Conservation (phyloP, 2,888 invertebrate species). For the Argyresthia goedartella region DNA sequence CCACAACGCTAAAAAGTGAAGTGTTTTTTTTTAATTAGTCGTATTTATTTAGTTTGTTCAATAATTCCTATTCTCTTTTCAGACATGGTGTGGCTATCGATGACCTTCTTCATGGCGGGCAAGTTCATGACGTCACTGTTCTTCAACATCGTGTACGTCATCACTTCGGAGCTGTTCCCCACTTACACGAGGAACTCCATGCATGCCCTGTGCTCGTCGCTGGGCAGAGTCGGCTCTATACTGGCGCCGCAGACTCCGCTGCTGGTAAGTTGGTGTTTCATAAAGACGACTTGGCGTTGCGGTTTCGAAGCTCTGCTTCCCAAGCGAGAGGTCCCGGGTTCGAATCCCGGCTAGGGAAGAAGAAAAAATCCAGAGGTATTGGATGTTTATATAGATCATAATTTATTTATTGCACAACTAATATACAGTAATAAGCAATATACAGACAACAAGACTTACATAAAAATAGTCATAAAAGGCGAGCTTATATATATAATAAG, state of each 20-base stretch:
- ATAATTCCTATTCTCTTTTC: conserved; percentile 10
- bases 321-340: too few relatives aligned
- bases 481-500: not conserved
- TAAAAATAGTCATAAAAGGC: not conserved
- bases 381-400: too few relatives aligned
- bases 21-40: too few relatives aligned
- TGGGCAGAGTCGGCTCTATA: conserved; percentile 6
- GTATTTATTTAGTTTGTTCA: not conserved
- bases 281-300: not conserved
- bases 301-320: not conserved
- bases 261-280: conserved; percentile 1
- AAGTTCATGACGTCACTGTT: conserved; percentile 62
- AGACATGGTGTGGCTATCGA: conserved; percentile 19
- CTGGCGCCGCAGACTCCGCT: conserved; percentile 8
- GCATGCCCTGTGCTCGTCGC: conserved; percentile 36
- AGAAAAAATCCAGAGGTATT: too few relatives aligned
- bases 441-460: too few relatives aligned
- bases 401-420: not conserved
- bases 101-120: conserved; percentile 57
- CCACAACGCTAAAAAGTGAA: too few relatives aligned
- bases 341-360: too few relatives aligned
- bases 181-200: conserved; percentile 73
- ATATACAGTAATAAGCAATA: too few relatives aligned
- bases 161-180: conserved; percentile 74
- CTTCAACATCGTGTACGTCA: conserved; percentile 66